Evolutionary conservation across 2,888 invertebrate genomes (phyloP).

Genomic region (Hybos culiciformis): DNA sequence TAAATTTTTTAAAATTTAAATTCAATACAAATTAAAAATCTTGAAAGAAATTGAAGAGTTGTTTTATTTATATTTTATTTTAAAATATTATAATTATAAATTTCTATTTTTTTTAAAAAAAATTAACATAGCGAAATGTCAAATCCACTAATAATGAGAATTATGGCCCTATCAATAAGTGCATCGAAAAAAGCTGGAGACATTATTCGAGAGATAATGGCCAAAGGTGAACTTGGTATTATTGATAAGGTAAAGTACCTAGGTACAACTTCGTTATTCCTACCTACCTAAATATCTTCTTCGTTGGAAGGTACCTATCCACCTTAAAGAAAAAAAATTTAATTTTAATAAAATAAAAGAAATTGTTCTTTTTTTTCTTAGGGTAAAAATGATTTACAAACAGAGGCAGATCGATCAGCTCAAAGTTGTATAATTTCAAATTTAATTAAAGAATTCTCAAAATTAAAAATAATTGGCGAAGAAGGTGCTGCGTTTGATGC

Average conservation of each 20-base stretch:
- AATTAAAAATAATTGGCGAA: conserved; percentile 76
- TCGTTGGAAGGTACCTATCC: neutral
- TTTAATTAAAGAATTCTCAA: conserved; percentile 69
- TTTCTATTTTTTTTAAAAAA: too few species aligned
- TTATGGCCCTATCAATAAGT: conserved; percentile 31
- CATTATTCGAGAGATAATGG: conserved; percentile 84
- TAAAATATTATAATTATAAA: too few species aligned
- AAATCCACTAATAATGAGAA: conserved; percentile 22
- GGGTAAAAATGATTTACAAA: conserved; percentile 90
- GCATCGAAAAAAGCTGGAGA: conserved; percentile 73
- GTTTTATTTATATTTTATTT: too few species aligned
- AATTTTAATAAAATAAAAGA: conserved; percentile 3
- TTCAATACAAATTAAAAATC: too few species aligned
- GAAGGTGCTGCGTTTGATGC: conserved; percentile 51
- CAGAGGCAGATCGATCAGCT: conserved; percentile 92
- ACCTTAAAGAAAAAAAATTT: neutral
- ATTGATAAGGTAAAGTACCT: conserved; percentile 62
- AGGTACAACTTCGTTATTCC: neutral
- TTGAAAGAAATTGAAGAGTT: too few species aligned
- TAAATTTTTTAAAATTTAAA: too few species aligned
- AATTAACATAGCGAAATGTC: too few species aligned
- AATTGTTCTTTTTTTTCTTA: conserved; percentile 29
- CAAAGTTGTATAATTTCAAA: conserved; percentile 88
- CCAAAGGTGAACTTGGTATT: conserved; percentile 77
- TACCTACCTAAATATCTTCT: conserved; percentile 1